Conservation (phyloP, 2,888 invertebrate genomes). For the Drosophila formosana region DNA sequence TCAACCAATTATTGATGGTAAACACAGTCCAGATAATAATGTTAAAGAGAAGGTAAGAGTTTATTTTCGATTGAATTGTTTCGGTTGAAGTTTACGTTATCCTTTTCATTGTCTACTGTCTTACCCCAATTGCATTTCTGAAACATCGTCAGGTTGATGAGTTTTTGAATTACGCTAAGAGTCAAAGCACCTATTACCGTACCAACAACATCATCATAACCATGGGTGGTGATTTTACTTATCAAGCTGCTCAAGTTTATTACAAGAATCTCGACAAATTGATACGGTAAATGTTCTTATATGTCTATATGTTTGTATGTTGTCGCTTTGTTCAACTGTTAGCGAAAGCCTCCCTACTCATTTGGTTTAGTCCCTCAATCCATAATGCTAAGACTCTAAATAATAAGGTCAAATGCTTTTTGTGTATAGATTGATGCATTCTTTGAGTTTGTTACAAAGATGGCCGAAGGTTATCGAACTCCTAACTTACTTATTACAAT, state of each 20-base stretch:
- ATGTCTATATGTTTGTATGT: background rate
- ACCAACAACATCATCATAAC: constrained; percentile 92
- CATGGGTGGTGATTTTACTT: constrained; percentile 97
- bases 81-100: background rate
- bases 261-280: constrained; percentile 94
- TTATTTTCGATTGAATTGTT: background rate
- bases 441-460: constrained; percentile 86
- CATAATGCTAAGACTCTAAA: background rate
- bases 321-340: constrained; percentile 21
- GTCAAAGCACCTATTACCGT: constrained; percentile 87
- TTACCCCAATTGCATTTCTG: constrained; percentile 6
- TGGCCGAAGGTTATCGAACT: constrained; percentile 87
- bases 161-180: constrained; percentile 87
- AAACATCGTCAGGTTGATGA: constrained; percentile 78
- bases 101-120: constrained; percentile 33
- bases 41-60: constrained; percentile 89
- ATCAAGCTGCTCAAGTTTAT: constrained; percentile 92
- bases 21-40: constrained; percentile 92
- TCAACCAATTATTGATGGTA: constrained; percentile 94
- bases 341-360: constrained; percentile 46
- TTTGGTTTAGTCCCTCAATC: constrained; percentile 6
- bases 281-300: constrained; percentile 86
- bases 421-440: constrained; percentile 87
- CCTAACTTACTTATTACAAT: constrained; percentile 94
- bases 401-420: constrained; percentile 13